These are phyloP conservation scores for Eristalinus sepulchralis DNA, from an alignment of 2,888 invertebrate species.

Conservation along the genomic window DNA sequence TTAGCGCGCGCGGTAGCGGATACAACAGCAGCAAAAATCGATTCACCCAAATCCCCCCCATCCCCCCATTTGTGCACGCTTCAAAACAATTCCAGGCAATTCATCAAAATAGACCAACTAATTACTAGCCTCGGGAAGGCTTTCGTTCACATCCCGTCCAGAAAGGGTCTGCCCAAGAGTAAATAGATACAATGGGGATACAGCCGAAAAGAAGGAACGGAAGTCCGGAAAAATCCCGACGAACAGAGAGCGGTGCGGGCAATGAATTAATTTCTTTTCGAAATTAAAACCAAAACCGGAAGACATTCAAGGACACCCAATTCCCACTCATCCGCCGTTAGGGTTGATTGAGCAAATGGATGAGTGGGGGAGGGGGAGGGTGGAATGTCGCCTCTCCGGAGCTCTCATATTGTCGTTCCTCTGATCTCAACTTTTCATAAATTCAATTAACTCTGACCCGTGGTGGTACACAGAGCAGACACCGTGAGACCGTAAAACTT, in stretches of 20 bases:
- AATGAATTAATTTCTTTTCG: slow-evolving; percentile 49
- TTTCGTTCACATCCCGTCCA: not conserved
- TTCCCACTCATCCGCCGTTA: not conserved
- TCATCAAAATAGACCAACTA: slow-evolving; percentile 48
- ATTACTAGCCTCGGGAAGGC: slow-evolving; percentile 6
- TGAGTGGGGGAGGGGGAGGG: not conserved
- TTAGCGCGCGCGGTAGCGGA: not conserved
- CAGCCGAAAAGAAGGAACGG: not conserved
- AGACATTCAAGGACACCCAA: not conserved
- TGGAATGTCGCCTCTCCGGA: not conserved
- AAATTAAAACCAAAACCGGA: slow-evolving; percentile 40
- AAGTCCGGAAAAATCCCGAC: not conserved
- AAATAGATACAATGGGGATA: not conserved
- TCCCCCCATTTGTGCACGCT: not conserved
- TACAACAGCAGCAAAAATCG: not conserved
- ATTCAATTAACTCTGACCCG: slow-evolving; percentile 68
- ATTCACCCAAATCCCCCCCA: not conserved
- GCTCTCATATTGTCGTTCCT: slow-evolving; percentile 7
- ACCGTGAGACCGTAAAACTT: slow-evolving; percentile 53
- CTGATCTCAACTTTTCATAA: slow-evolving; percentile 62
- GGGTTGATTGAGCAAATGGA: not conserved
- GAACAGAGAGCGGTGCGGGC: not conserved
- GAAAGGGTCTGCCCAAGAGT: not conserved
- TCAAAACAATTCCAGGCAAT: slow-evolving; percentile 7
- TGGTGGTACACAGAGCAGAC: slow-evolving; percentile 34